These are phyloP conservation scores for Scaptomyza pallida DNA, from an alignment of 1,140 invertebrate species.

Conservation along the genomic window DNA sequence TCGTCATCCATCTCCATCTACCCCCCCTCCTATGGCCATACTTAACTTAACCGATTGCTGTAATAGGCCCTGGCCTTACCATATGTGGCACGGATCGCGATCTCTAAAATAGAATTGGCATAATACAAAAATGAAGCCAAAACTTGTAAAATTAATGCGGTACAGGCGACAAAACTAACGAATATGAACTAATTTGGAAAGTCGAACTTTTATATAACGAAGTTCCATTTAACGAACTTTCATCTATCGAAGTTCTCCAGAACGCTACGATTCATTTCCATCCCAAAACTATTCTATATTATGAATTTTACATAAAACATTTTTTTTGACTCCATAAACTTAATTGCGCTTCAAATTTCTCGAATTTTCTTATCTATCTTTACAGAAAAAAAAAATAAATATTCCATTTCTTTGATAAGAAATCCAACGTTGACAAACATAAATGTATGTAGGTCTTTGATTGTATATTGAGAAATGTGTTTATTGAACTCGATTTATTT, in stretches of 20 bases:
- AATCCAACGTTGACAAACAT: neutral
- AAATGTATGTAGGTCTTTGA: neutral
- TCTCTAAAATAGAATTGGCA: constrained; percentile 53
- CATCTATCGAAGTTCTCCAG: no score
- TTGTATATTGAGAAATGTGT: constrained; percentile 29
- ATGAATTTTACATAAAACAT: no score
- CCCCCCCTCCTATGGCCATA: neutral
- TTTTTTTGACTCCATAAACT: no score
- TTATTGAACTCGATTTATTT: constrained; percentile 36
- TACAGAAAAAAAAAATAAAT: no score
- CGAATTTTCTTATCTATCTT: no score
- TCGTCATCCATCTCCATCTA: neutral
- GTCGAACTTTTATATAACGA: no score
- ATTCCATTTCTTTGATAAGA: no score
- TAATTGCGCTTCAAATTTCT: no score
- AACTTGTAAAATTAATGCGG: neutral
- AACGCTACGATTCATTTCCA: no score
- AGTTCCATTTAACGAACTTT: no score
- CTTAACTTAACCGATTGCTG: constrained; percentile 1
- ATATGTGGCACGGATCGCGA: constrained; percentile 41
- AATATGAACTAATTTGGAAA: no score
- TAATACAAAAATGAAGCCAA: neutral
- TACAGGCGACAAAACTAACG: constrained; percentile 20
- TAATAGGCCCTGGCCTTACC: constrained; percentile 46
- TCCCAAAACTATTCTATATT: no score